Evolutionary conservation across 2,113 vertebrate species (phyloP).

Genomic region (Andinoacara biseriatus): DNA sequence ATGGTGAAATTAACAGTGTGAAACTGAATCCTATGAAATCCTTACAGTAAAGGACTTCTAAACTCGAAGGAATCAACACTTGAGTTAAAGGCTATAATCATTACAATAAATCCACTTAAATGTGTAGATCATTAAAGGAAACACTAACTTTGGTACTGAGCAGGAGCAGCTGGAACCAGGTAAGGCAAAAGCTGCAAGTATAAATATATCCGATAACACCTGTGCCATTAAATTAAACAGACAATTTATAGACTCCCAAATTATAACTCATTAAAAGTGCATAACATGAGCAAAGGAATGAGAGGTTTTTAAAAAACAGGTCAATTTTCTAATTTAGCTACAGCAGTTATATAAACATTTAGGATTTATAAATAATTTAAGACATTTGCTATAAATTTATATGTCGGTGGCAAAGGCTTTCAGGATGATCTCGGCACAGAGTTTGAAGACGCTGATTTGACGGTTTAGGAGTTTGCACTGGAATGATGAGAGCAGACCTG

Average conservation of each 20-base stretch:
- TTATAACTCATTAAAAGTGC: conserved; percentile 52
- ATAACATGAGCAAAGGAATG: conserved; percentile 26
- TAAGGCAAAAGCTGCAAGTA: not conserved
- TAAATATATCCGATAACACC: not conserved
- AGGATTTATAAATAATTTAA: conserved; percentile 31
- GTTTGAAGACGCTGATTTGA: not conserved
- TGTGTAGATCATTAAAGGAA: not conserved
- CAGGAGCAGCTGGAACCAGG: conserved; percentile 5
- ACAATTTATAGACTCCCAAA: not conserved
- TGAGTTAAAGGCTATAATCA: conserved; percentile 7
- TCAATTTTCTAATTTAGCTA: not conserved
- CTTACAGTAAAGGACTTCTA: not conserved
- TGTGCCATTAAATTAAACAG: not conserved
- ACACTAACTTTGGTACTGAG: conserved; percentile 12
- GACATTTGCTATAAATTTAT: not conserved
- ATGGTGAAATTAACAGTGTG: not conserved
- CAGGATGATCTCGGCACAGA: not conserved
- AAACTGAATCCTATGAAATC: not conserved
- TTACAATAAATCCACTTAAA: not conserved
- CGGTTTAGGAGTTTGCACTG: not conserved
- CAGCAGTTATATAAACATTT: conserved; percentile 4
- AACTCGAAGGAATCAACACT: not conserved
- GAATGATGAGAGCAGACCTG: conserved; percentile 22
- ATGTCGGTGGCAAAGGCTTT: conserved; percentile 4
- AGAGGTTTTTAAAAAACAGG: not conserved